Base-by-base conservation (phyloP, 2,113 vertebrate species). In the Naja naja region DNA sequence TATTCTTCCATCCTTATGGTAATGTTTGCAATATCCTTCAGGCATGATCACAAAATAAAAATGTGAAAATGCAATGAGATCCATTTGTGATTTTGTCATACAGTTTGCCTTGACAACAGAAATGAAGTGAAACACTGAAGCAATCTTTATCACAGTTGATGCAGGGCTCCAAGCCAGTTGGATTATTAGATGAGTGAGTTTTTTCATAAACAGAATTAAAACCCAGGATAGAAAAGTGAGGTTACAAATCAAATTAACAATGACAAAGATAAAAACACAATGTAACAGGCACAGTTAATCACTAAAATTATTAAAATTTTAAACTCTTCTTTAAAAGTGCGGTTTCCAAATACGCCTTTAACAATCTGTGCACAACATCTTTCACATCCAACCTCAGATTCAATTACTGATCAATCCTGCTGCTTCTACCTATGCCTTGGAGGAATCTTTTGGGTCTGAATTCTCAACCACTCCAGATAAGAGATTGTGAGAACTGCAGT, bases 21-120 rank as follows among this genome's bases (percentile, higher is more conserved):
- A 95, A 74, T 43, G 93, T 89, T 96, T 88, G 88, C 95, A 94
- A 96, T 90, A 56, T 88, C 85, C 47, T 74, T 45, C 8, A 90
- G 64, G 12, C 94, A 88, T 69, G 0, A 86, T 47, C 90, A 94
- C 27, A 91, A 86, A 93, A 49, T 69, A 55, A 69, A 54, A 87
- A 47, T n/a, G 27, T 25, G 30, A 39, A 85, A 89, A 93, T 43
- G 49, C 45, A 60, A 22, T 20, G 52, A 85, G 27, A 81, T 81
- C 94, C 91, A 54, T 95, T 94, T 81, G 95, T 94, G 87, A 93
- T 92, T 55, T 92, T 92, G 95, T 94, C 93, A 87, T 94, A 91
- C 96, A 91, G 93, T 93, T 94, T 94, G 96, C 94, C 95, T 95
- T 97, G 93, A 91, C 95, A 94, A 96, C 96, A 93, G 96, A 96